Evolutionary conservation across 1,140 invertebrate species (phyloP).

Genomic region (Formica selysi): DNA sequence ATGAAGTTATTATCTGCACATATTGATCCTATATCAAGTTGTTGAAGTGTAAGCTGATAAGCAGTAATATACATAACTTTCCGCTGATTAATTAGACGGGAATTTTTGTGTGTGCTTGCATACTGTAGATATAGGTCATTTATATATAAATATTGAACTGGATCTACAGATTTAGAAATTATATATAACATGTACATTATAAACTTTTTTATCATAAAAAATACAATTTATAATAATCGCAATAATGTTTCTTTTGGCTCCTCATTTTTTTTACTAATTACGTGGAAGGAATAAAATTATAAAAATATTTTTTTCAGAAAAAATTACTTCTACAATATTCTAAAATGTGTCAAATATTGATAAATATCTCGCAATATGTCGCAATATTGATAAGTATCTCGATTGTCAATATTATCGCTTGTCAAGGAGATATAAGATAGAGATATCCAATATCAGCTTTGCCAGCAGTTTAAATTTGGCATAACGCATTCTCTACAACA

Average conservation of each 20-base stretch:
- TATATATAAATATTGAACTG: neutral
- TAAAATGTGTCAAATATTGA: neutral
- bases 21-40: slow-evolving; percentile 26
- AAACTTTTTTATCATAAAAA: neutral
- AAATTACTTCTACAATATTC: neutral
- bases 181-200: neutral
- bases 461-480: slow-evolving; percentile 77
- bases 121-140: neutral
- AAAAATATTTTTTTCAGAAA: neutral
- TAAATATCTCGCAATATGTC: neutral
- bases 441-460: slow-evolving; percentile 65
- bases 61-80: slow-evolving; percentile 7
- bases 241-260: neutral
- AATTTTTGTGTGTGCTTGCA: neutral
- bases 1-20: slow-evolving; percentile 1
- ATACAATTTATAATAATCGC: neutral
- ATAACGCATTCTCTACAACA: slow-evolving; percentile 71
- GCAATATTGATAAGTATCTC: neutral
- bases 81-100: slow-evolving; percentile 5
- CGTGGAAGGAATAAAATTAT: neutral
- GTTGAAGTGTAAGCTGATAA: slow-evolving; percentile 47
- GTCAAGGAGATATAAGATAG: slow-evolving; percentile 27
- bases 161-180: neutral
- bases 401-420: slow-evolving; percentile 30
- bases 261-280: neutral